Percentiles rank a stretch among this genome's conserved stretches.
Evolutionary conservation across 2,888 invertebrate genomes (phyloP).

Genomic region (Exocentrus adspersus): DNA sequence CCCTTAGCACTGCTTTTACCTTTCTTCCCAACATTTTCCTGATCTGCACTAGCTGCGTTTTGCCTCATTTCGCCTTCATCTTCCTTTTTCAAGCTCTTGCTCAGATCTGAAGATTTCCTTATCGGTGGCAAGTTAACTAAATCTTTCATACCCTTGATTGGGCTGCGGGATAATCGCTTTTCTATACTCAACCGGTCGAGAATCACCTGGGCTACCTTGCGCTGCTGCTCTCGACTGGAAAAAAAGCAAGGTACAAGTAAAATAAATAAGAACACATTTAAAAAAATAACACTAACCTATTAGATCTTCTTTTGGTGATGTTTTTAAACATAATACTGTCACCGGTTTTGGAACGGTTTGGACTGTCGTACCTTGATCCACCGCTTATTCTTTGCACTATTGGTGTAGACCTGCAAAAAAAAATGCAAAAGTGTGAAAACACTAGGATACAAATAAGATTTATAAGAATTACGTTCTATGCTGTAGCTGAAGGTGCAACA

Average conservation of each 20-base stretch:
- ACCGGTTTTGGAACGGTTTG: neutral
- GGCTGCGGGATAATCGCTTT: slow-evolving; percentile 16
- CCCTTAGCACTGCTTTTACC: neutral
- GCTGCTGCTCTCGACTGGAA: slow-evolving; percentile 2
- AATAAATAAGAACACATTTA: too few relatives aligned
- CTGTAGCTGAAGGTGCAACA: neutral
- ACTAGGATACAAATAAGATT: too few relatives aligned
- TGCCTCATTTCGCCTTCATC: too few relatives aligned
- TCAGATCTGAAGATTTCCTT: slow-evolving; percentile 15
- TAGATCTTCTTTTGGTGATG: slow-evolving; percentile 26
- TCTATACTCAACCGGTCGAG: slow-evolving; percentile 27
- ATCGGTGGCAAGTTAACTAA: slow-evolving; percentile 20
- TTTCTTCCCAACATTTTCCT: neutral
- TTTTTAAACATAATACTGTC: neutral
- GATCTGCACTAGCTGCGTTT: neutral
- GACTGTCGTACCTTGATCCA: neutral
- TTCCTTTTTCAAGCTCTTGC: neutral
- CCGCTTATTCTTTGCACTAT: neutral
- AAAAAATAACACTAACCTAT: too few relatives aligned
- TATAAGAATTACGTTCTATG: slow-evolving; percentile 12
- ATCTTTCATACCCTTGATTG: slow-evolving; percentile 10
- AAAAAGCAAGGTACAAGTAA: too few relatives aligned
- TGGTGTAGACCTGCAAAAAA: slow-evolving; percentile 32
- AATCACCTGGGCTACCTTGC: slow-evolving; percentile 24
- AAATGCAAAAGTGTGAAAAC: neutral